Base-by-base conservation (phyloP, 1,140 invertebrate species). In the Tenebrio molitor region DNA sequence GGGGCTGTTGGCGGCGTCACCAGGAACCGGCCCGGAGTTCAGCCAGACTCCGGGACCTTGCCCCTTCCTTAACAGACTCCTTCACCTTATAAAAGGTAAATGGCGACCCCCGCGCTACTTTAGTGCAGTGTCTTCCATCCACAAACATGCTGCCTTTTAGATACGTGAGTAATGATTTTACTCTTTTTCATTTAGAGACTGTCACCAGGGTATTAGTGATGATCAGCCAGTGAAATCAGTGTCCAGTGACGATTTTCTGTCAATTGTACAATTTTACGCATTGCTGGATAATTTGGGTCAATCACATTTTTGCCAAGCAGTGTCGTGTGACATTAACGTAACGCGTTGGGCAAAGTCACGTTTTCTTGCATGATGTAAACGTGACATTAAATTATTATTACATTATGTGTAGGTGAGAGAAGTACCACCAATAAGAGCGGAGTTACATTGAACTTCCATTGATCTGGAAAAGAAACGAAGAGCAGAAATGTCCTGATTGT, bases 81-180 rank as follows among this genome's bases (percentile, higher is more conserved):
- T 72, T 64, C 50, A 72, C 53, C 73, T 74, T 80, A 80, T 80
- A 80, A 77, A 80, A 78, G 75, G 69, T 74, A 75, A 75, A 58
- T 69, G 72, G 73, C 72, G 76, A 75, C 77, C 79, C 78, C 76
- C 77, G 79, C 79, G 68, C 69, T 67, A 75, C 72, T 79, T 73
- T 74, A 80, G 79, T 80, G 71, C 71, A 71, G 77, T 79, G 77
- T 75, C 71, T 72, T 36, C 50, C 70, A 67, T 67, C 33, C 41
- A 72, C 58, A 72, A 73, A 78, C 74, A 80, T 80, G 79, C 21
- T 71, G 58, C 50, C 70, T 64, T 78, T 78, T 34, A 79, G 44
- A 80, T 77, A 77, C 74, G 79, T 80, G 76, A 80, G 79, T 80
- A 79, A 58, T n/a, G n/a, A 6, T 58, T 58, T 58, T 58, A 14